Base-by-base conservation (phyloP, 2,113 vertebrate species). In the Pelodiscus sinensis region DNA sequence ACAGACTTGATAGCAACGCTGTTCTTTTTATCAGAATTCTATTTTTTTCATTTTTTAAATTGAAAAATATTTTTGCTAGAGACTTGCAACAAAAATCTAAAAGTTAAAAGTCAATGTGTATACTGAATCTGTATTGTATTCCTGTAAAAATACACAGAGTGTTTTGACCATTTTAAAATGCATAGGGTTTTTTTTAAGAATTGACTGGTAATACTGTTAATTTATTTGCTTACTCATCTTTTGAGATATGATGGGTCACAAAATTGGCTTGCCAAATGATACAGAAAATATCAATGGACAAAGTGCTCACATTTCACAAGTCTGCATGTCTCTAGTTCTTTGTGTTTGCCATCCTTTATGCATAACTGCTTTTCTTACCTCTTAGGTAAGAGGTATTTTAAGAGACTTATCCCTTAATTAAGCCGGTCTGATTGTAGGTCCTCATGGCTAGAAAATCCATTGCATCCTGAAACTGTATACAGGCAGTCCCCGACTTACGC, bases 11-110 rank as follows among this genome's bases (percentile, higher is more conserved):
- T 95, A 95, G 91, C 79, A 97, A 88, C 86, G 65, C 85, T 87
- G 86, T 91, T 96, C 94, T 95, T 93, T 95, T 95, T 95, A 96
- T 94, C 95, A 97, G 95, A 95, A 95, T 95, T 92, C 81, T 25
- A 95, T 90, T 18, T 21, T 58, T 94, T 90, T 27, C 90, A 89
- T 65, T 35, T 93, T 0, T 75, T 80, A 84, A 80, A 90, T 79
- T 81, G 51, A 31, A 85, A 80, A 38, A 21, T 52, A 15, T 90
- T 82, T 89, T 90, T 92, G 56, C 87, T 88, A 54, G 88, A 95
- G 73, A 35, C 85, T 91, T 94, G 94, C 93, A 94, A 88, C 92
- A 94, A 84, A 96, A 95, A 96, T 92, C 95, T 96, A 94, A 96
- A 96, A 95, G 95, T 96, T 94, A 96, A 90, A 91, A 93, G 44